Percentiles rank a stretch among this genome's conserved stretches.
Conservation (phyloP, 2,797 vertebrate genomes). For the Clarias pachynema region DNA sequence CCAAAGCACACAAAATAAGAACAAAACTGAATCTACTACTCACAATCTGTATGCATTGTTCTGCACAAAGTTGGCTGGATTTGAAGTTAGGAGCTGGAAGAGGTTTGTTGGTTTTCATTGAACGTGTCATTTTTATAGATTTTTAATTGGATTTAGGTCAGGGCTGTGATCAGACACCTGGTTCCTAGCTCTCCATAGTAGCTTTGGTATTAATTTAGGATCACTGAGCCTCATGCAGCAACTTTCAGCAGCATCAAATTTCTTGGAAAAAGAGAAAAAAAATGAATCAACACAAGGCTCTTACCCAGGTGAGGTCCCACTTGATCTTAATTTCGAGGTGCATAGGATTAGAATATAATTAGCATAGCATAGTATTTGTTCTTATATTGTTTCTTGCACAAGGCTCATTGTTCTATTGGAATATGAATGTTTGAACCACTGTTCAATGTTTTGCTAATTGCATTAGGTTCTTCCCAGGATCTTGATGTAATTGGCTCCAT, state of each 20-base stretch:
- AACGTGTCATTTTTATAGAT: background rate
- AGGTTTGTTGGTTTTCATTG: background rate
- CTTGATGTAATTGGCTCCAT: background rate
- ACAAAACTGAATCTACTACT: background rate
- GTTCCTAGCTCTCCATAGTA: background rate
- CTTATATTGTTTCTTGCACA: too few species aligned
- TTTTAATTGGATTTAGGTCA: background rate
- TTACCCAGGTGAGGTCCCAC: too few species aligned
- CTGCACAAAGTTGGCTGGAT: background rate
- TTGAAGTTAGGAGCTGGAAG: background rate
- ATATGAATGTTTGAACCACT: background rate
- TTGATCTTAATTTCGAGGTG: too few species aligned
- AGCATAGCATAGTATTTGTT: too few species aligned
- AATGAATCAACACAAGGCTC: too few species aligned
- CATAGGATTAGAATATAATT: too few species aligned
- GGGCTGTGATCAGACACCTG: background rate
- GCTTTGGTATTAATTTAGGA: background rate
- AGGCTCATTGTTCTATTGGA: background rate
- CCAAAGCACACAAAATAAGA: background rate
- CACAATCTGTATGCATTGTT: background rate
- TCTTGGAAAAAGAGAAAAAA: too few species aligned
- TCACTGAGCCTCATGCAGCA: too few species aligned
- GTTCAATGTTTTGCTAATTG: background rate
- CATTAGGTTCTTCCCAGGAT: background rate
- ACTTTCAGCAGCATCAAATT: too few species aligned